phyloP scores from a whole-genome alignment of 2,888 invertebrate genomes.

The Barypeithes pellucidus region DNA sequence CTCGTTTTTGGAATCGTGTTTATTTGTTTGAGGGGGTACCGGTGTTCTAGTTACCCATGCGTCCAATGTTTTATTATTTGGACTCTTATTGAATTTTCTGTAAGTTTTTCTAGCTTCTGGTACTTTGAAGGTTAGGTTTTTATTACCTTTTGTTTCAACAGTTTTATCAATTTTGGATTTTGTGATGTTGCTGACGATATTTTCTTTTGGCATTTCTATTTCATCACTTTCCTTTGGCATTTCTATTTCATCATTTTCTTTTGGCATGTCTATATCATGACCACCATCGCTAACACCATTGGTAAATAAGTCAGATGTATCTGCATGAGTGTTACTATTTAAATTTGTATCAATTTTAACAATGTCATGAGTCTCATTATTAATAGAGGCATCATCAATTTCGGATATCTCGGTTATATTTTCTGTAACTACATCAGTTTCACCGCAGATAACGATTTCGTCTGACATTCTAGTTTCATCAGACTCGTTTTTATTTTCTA shows the following conservation, averaged over 20 bases:
- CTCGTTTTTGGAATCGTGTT: constrained; percentile 32
- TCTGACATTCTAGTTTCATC: background rate
- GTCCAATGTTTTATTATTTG: constrained; percentile 62
- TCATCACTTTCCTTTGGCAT: constrained; percentile 29
- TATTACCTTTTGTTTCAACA: constrained; percentile 43
- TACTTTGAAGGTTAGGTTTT: constrained; percentile 51
- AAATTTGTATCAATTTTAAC: constrained; percentile 13
- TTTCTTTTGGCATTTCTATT: constrained; percentile 53
- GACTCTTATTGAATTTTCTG: constrained; percentile 49
- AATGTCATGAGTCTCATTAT: background rate
- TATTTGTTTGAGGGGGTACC: constrained; percentile 6
- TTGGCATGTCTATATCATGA: constrained; percentile 6
- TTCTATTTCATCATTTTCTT: constrained; percentile 25
- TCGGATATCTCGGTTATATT: constrained; percentile 3
- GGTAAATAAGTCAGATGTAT: constrained; percentile 16
- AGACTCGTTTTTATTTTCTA: background rate
- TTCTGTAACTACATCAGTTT: background rate
- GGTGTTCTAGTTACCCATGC: constrained; percentile 62
- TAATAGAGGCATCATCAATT: background rate
- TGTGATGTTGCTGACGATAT: constrained; percentile 49
- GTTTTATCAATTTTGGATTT: constrained; percentile 50
- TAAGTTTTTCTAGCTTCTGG: constrained; percentile 54
- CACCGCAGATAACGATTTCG: background rate
- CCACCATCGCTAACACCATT: constrained; percentile 24
- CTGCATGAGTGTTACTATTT: background rate